Evolutionary conservation across 2,888 invertebrate genomes (phyloP).

Genomic region (Stenodera caucasica): DNA sequence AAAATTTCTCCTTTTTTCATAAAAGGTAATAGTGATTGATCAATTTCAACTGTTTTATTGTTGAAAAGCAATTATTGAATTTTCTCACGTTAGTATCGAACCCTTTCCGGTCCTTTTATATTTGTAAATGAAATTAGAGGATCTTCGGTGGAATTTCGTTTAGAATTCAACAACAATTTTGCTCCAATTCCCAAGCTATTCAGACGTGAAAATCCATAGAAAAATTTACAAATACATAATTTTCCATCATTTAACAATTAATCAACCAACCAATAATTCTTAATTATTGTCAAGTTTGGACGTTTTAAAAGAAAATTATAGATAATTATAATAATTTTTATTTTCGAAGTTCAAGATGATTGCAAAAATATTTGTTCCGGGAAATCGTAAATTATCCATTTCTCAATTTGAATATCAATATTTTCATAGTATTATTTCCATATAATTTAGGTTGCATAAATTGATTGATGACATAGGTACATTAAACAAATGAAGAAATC

Average conservation of each 20-base stretch:
- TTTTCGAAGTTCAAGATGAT: neutral
- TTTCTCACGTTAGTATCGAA: neutral
- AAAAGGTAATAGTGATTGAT: neutral
- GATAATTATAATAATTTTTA: too few relatives aligned
- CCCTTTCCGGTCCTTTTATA: neutral
- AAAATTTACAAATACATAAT: too few relatives aligned
- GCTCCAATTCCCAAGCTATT: neutral
- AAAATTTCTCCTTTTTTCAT: constrained; percentile 8
- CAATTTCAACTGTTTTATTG: too few relatives aligned
- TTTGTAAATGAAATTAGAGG: neutral
- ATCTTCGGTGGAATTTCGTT: neutral
- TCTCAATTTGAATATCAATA: neutral
- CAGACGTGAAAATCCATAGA: neutral
- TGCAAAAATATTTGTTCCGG: neutral
- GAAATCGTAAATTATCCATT: neutral
- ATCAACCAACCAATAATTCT: too few relatives aligned
- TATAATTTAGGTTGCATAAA: neutral
- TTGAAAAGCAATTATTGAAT: neutral
- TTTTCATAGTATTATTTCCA: neutral
- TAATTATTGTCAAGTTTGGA: too few relatives aligned
- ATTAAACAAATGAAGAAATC: too few relatives aligned
- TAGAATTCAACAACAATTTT: too few relatives aligned
- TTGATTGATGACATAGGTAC: neutral
- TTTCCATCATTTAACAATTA: too few relatives aligned
- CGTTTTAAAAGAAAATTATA: too few relatives aligned